phyloP scores from a whole-genome alignment of 1,140 invertebrate genomes.

The Hesperophylax magnus region DNA sequence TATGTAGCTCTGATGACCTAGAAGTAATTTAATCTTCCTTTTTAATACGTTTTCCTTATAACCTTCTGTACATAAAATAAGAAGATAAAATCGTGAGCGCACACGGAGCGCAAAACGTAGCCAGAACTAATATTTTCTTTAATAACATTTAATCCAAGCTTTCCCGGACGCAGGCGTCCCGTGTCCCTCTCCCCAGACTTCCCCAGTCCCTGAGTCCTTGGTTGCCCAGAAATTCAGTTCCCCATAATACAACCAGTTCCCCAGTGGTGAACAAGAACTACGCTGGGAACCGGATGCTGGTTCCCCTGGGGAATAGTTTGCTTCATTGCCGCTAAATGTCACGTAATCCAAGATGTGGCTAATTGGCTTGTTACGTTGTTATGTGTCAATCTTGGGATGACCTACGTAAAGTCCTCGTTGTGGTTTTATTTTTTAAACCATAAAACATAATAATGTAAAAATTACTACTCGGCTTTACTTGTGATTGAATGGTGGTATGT shows the following conservation, averaged over 20 bases:
- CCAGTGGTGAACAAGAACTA: not conserved
- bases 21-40: constrained; percentile 26
- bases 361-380: no score
- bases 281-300: not conserved
- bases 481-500: no score
- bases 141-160: constrained; percentile 23
- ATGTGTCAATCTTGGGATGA: no score
- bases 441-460: no score
- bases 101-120: not conserved
- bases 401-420: no score
- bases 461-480: no score
- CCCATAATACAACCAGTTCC: not conserved
- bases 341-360: not conserved
- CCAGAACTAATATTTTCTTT: constrained; percentile 18
- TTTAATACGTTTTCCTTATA: not conserved
- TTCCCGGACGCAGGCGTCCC: not conserved
- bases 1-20: not conserved
- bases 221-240: not conserved
- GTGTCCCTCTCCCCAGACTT: not conserved
- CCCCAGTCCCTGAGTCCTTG: not conserved
- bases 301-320: constrained; percentile 1
- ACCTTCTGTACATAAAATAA: constrained; percentile 7
- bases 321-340: constrained; percentile 13
- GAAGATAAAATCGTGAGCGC: not conserved
- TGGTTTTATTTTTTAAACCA: no score